Base-by-base conservation (phyloP, 2,113 vertebrate species). In the Macaca nemestrina region DNA sequence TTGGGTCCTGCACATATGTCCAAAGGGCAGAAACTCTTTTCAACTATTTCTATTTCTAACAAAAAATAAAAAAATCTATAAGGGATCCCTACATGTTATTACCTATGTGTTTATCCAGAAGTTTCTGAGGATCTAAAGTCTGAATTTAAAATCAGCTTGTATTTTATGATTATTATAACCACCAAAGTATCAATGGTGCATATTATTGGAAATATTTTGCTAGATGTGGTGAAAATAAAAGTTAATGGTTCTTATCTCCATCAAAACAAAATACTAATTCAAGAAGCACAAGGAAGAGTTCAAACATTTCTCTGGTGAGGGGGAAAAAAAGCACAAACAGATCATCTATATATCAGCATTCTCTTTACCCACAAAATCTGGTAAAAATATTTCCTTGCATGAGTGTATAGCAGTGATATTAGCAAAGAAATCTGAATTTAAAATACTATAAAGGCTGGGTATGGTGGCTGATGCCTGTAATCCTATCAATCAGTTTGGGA, bases 41-140 rank as follows among this genome's bases (percentile, higher is more conserved):
- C 38, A 90, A 83, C 30, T 25, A 94, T 86, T 92, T 86, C 16
- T 89, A 83, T 40, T 95, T 79, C 35, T 93, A 25, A 82, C 72
- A 13, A 89, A 96, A 92, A 94, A 11, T 50, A 23, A 76, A 76
- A 93, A 88, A 75, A 17, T 6, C 25, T 61, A 3, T 57, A 45
- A 9, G 32, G 12, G 12, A 43, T 43, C 5, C 72, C 20, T 79
- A 23, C 57, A 40, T 80, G 32, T 20, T 23, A 43, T 73, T 75
- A 40, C 40, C 32, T 90, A 23, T 72, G 12, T 20, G 43, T 72
- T 94, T n/a, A 64, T 40, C 17, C 4, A 73, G 75, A 6, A 87
- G 38, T 83, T 86, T 90, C 67, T 79, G 35, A 64, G 43, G 7
- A 67, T 25, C 40, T 72, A 73, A 93, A 92, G 70, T 92, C 32